phyloP scores from a whole-genome alignment of 1,140 invertebrate genomes.

The Yoshiicerus persimilis region DNA sequence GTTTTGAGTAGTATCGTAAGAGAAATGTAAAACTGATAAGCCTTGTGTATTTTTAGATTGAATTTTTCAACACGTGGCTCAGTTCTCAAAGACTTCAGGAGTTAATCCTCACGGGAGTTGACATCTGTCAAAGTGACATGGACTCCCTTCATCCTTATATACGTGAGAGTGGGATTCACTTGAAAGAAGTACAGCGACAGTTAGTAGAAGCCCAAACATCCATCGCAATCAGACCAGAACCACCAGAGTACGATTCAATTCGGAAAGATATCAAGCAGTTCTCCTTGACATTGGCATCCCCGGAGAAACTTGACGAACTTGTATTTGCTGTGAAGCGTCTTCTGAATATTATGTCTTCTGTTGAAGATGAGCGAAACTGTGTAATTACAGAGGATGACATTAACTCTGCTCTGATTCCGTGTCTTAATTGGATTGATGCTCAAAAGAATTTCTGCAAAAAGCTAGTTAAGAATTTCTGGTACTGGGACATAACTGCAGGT shows the following conservation, averaged over 20 bases:
- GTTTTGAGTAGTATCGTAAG: no score
- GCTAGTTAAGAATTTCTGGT: conserved; percentile 59
- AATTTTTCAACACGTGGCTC: conserved; percentile 34
- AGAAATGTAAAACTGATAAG: background rate
- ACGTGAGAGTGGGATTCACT: conserved; percentile 51
- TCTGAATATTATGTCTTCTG: background rate
- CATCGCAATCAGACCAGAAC: conserved; percentile 61
- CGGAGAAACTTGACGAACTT: conserved; percentile 40
- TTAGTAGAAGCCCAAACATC: conserved; percentile 54
- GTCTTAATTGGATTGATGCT: conserved; percentile 61
- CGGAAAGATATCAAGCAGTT: conserved; percentile 52
- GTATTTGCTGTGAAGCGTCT: background rate
- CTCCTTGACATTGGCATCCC: conserved; percentile 26
- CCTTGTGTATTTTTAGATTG: conserved; percentile 23
- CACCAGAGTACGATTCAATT: conserved; percentile 59
- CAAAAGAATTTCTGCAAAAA: conserved; percentile 61
- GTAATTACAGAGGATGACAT: background rate
- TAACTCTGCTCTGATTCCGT: conserved; percentile 47
- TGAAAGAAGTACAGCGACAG: conserved; percentile 52
- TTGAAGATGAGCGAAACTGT: background rate
- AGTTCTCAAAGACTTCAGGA: conserved; percentile 24
- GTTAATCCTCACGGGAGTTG: conserved; percentile 27
- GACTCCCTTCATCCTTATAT: conserved; percentile 52
- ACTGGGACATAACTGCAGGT: conserved; percentile 68
- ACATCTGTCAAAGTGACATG: background rate